Evolutionary conservation across 2,888 invertebrate species (phyloP).

Genomic region (Dendrolimus pini): DNA sequence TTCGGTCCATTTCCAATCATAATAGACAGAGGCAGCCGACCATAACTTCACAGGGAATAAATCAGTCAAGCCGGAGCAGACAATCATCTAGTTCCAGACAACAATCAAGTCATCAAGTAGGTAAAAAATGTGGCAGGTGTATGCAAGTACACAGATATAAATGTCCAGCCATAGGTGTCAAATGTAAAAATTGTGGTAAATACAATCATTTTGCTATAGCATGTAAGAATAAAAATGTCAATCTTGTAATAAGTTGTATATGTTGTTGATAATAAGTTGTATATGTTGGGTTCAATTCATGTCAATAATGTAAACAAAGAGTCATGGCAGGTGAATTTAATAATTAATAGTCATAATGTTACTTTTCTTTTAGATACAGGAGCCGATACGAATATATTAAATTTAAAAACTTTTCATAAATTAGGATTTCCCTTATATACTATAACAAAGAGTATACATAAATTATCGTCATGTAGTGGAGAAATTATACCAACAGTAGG

Average conservation of each 20-base stretch:
- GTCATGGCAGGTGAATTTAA: neutral
- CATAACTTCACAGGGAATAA: no score
- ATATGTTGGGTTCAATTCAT: constrained; percentile 3
- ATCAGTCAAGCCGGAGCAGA: neutral
- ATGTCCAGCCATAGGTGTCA: no score
- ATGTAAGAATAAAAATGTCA: neutral
- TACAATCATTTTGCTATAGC: no score
- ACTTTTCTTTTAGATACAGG: neutral
- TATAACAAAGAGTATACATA: constrained; percentile 1
- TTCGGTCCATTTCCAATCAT: neutral
- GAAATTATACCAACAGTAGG: neutral
- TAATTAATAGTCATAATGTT: constrained; percentile 1
- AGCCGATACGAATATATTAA: neutral
- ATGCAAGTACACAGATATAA: neutral
- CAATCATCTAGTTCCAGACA: neutral
- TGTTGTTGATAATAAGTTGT: no score
- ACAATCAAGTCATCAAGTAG: neutral
- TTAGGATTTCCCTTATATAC: neutral
- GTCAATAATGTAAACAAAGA: constrained; percentile 17
- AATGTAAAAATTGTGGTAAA: no score
- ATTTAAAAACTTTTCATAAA: neutral
- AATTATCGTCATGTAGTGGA: neutral
- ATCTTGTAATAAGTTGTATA: no score
- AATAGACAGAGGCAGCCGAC: neutral
- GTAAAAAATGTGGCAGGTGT: neutral